A percentile compares a stretch with the other conserved stretches of the same genome.
Evolutionary conservation across 2,113 vertebrate genomes (phyloP).

Genomic region (Probosciger aterrimus): DNA sequence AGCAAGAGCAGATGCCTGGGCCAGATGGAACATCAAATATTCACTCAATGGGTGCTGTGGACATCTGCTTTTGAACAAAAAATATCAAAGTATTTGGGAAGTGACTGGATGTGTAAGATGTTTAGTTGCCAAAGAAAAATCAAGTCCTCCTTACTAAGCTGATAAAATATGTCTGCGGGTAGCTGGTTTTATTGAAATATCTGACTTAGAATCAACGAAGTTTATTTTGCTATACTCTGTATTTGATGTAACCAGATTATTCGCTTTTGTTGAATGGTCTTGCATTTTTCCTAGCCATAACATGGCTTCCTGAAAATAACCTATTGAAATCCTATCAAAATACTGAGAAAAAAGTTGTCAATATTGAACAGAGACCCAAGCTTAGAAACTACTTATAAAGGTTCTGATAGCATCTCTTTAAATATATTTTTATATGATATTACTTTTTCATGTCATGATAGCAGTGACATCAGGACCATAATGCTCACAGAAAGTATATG

Average conservation of each 20-base stretch:
- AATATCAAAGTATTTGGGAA: background rate
- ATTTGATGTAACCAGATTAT: background rate
- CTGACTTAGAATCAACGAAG: background rate
- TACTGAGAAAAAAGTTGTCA: background rate
- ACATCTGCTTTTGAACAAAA: background rate
- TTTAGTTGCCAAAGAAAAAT: slow-evolving; percentile 7
- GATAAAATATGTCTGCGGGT: background rate
- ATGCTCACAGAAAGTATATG: background rate
- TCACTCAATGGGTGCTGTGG: background rate
- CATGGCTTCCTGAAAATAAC: background rate
- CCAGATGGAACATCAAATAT: background rate
- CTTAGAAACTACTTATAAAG: background rate
- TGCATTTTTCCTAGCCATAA: background rate
- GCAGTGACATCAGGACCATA: background rate
- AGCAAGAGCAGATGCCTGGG: background rate
- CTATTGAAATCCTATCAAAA: background rate
- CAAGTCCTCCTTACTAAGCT: background rate
- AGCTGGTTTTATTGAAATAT: background rate
- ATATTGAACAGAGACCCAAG: background rate
- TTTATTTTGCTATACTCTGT: background rate
- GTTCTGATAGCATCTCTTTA: background rate
- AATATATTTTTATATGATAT: background rate
- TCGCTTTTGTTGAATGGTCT: background rate
- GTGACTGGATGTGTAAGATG: background rate
- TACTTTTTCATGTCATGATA: background rate